Evolutionary conservation across 1,140 invertebrate genomes (phyloP).

Genomic region (Chlorops oryzae): DNA sequence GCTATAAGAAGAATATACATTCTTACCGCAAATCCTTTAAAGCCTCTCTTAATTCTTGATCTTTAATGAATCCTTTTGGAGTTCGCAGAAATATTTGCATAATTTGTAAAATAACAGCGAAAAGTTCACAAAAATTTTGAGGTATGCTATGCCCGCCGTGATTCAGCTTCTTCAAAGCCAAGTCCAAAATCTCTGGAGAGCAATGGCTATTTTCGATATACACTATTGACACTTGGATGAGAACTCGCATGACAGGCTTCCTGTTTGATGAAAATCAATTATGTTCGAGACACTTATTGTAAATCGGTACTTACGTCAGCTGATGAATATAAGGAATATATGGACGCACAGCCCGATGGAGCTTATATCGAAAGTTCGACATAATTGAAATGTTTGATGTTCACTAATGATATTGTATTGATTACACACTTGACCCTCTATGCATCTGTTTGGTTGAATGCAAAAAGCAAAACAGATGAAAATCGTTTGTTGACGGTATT

Average conservation of each 20-base stretch:
- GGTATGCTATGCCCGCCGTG: constrained; percentile 40
- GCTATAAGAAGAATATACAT: background rate
- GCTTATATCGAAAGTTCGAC: too few relatives aligned
- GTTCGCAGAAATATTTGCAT: constrained; percentile 45
- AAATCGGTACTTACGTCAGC: too few relatives aligned
- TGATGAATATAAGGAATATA: too few relatives aligned
- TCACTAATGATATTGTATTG: too few relatives aligned
- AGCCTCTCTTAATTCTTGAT: constrained; percentile 35
- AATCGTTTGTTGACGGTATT: too few relatives aligned
- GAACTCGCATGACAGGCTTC: constrained; percentile 37
- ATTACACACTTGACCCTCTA: too few relatives aligned
- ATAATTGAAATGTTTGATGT: too few relatives aligned
- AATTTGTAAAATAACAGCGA: constrained; percentile 37
- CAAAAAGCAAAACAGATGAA: too few relatives aligned
- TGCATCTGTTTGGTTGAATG: too few relatives aligned
- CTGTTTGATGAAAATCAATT: too few relatives aligned
- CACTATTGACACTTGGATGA: constrained; percentile 45
- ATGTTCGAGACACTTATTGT: too few relatives aligned
- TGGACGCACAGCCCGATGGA: too few relatives aligned
- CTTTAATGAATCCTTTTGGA: constrained; percentile 38
- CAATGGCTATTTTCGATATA: constrained; percentile 43
- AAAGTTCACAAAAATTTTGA: constrained; percentile 43
- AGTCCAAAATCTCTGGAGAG: constrained; percentile 36
- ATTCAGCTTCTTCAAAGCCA: constrained; percentile 43
- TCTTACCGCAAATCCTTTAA: constrained; percentile 33